phyloP scores from a whole-genome alignment of 2,113 vertebrate genomes.

The Rhea pennata region DNA sequence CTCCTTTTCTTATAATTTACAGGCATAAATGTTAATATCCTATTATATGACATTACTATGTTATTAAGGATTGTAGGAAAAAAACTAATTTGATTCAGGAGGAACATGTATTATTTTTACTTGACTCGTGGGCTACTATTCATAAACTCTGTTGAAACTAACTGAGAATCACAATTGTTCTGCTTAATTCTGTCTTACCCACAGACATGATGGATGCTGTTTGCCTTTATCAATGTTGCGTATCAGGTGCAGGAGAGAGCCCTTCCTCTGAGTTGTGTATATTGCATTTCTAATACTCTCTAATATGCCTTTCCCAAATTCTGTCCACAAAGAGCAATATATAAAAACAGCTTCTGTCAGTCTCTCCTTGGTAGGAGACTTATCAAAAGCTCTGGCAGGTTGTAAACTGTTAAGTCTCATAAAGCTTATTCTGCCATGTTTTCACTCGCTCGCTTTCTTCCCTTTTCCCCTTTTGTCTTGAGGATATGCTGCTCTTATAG shows the following conservation, averaged over 20 bases:
- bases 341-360: neutral
- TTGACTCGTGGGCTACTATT: neutral
- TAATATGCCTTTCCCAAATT: neutral
- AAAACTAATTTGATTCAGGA: neutral
- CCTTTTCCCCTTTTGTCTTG: neutral
- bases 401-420: neutral
- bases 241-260: neutral
- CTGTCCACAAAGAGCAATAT: fast-evolving
- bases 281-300: neutral
- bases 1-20: neutral
- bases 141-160: neutral
- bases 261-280: neutral
- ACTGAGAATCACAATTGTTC: neutral
- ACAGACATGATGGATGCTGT: neutral
- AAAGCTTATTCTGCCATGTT: neutral
- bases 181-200: neutral
- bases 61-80: neutral
- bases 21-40: neutral
- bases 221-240: neutral
- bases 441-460: neutral
- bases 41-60: neutral
- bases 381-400: neutral
- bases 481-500: neutral
- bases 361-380: neutral
- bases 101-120: neutral